Evolutionary conservation across 2,113 vertebrate genomes (phyloP).

Genomic region (Polypterus bichir): DNA sequence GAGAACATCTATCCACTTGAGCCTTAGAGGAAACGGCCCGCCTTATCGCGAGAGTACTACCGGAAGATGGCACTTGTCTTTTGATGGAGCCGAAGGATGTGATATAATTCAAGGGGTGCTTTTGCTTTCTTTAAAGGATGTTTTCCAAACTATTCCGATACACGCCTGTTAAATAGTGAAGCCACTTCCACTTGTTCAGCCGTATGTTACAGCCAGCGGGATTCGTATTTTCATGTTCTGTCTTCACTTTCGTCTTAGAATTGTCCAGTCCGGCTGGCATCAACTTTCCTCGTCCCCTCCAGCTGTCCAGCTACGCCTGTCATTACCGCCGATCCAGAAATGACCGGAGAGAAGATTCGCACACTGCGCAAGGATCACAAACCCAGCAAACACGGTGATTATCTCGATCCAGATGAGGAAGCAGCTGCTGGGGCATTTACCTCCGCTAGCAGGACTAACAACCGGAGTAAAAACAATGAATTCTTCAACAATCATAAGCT

Average conservation of each 20-base stretch:
- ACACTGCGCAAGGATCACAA: constrained; percentile 79
- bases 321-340: constrained; percentile 39
- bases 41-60: constrained; percentile 48
- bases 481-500: constrained; percentile 70
- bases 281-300: constrained; percentile 41
- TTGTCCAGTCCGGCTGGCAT: constrained; percentile 8
- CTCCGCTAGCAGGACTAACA: constrained; percentile 36
- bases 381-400: constrained; percentile 73
- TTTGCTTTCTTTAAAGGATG: background rate
- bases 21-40: constrained; percentile 10
- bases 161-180: background rate
- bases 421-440: constrained; percentile 68
- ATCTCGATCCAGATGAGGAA: constrained; percentile 78
- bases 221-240: constrained; percentile 40
- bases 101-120: background rate
- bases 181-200: constrained; percentile 7
- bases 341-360: constrained; percentile 95
- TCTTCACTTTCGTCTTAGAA: constrained; percentile 24
- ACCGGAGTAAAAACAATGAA: constrained; percentile 55
- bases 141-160: background rate
- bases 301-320: constrained; percentile 31
- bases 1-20: constrained; percentile 7
- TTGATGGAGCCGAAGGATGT: constrained; percentile 22
- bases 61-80: constrained; percentile 40
- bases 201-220: constrained; percentile 22